phyloP scores from a whole-genome alignment of 2,888 invertebrate species.

The Theodoxus fluviatilis region DNA sequence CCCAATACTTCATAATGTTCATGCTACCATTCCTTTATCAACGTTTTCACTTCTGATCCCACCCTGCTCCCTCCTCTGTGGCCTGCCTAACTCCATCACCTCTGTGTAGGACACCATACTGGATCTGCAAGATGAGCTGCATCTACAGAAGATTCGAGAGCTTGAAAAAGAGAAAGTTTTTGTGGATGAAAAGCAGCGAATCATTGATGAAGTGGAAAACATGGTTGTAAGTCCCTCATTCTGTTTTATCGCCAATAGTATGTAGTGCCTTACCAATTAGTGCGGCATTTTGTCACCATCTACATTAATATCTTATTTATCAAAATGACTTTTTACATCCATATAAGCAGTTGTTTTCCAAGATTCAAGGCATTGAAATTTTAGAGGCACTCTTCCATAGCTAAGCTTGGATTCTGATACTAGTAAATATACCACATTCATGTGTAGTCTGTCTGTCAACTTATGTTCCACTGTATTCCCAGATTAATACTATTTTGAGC shows the following conservation, averaged over 20 bases:
- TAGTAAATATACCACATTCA: too few species aligned
- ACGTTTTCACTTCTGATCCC: not conserved
- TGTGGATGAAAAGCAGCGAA: slow-evolving; percentile 47
- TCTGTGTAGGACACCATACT: slow-evolving; percentile 56
- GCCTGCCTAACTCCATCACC: slow-evolving; percentile 13
- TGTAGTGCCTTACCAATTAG: not conserved
- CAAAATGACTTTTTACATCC: not conserved
- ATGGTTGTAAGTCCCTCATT: slow-evolving; percentile 38
- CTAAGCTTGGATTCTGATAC: too few species aligned
- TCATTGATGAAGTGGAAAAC: slow-evolving; percentile 55
- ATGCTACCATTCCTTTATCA: too few species aligned
- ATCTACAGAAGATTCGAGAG: slow-evolving; percentile 45
- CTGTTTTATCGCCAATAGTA: not conserved
- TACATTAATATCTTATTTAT: slow-evolving; percentile 4
- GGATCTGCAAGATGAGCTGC: slow-evolving; percentile 52
- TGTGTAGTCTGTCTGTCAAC: too few species aligned
- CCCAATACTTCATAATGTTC: too few species aligned
- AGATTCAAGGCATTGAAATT: too few species aligned
- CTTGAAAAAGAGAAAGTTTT: slow-evolving; percentile 42
- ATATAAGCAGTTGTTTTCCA: too few species aligned
- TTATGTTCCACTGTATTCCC: too few species aligned
- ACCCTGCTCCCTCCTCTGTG: not conserved
- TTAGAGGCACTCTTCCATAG: too few species aligned
- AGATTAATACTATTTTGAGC: too few species aligned
- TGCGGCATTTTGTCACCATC: not conserved